Evolutionary conservation across 2,888 invertebrate genomes (phyloP), one percentile per base, ranked within the genome.

Genomic region (Schizotus pectinicornis): DNA sequence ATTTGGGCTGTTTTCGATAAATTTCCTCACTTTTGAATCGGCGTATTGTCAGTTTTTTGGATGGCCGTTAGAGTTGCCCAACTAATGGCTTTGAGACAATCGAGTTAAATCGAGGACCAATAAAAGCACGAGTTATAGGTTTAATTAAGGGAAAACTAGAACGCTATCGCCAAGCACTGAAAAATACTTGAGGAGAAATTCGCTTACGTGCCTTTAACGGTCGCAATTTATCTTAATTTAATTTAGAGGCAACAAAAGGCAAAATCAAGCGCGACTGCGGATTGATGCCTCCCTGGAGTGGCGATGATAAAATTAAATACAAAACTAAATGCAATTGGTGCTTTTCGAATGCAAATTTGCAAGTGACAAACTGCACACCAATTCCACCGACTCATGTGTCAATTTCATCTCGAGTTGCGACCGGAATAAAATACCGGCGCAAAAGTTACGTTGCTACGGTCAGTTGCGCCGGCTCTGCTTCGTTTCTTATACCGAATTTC

Each of bases 231-330:
- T 57, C 56, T 63, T 63, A 65, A 63, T 65, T 65, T 63, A 65
- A 63, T 64, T 64, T 64, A 58, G 57, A 57, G 56, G 56, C 59
- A 64, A 63, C 66, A 64, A 64, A 66, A 65, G 65, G 63, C 57
- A 55, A 49, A 66, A 64, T 62, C 59, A 64, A 62, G 64, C 62
- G 53, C 49, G 54, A 50, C 56, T 59, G 49, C 48, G 57, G 63
- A 63, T 65, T 65, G 60, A 65, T 63, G 63, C 46, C 49, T 62
- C 60, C 56, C 54, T 48, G 48, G 62, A 51, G 63, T 11, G 9
- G 11, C 30, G 46, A 38, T 33, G 43, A 38, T 22, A 12, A 34
- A 42, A 32, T 34, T 46, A 35, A 12, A 47, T 54, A 41, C 42
- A 51, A 46, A 22, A 12, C 22, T 32, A 53, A 51, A 39, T 22